phyloP scores from a whole-genome alignment of 2,113 vertebrate species.

The Tachycineta bicolor region DNA sequence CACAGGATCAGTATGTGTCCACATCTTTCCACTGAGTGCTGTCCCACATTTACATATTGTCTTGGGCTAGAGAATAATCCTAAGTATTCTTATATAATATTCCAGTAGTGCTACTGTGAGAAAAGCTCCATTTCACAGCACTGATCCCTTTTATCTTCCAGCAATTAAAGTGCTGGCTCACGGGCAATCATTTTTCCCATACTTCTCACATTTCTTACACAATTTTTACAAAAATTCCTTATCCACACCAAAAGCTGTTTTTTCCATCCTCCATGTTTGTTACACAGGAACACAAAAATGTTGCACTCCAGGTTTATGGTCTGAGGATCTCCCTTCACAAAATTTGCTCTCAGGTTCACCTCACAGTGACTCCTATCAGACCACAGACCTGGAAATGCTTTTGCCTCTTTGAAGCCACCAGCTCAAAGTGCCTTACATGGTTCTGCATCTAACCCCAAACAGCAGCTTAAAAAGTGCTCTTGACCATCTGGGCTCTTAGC shows the following conservation, averaged over 20 bases:
- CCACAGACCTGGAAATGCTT: background rate
- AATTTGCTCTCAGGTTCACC: background rate
- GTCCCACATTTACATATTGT: background rate
- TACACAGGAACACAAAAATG: background rate
- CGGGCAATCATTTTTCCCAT: background rate
- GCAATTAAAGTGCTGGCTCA: background rate
- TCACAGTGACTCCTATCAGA: background rate
- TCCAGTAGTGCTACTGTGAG: background rate
- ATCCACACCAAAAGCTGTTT: background rate
- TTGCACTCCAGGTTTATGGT: background rate
- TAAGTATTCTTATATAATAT: background rate
- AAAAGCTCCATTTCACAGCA: background rate
- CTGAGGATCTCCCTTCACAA: background rate
- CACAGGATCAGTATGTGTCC: background rate
- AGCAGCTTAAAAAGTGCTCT: background rate
- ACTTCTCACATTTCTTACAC: background rate
- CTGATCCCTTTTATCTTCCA: background rate
- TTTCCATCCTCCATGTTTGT: background rate
- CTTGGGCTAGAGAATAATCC: background rate
- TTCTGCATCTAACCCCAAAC: background rate
- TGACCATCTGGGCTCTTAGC: background rate
- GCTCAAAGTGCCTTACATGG: background rate
- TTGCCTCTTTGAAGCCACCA: background rate
- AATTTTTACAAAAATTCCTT: background rate
- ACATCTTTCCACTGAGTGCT: background rate